phyloP scores from a whole-genome alignment of 2,113 vertebrate genomes.

The Plestiodon gilberti region DNA sequence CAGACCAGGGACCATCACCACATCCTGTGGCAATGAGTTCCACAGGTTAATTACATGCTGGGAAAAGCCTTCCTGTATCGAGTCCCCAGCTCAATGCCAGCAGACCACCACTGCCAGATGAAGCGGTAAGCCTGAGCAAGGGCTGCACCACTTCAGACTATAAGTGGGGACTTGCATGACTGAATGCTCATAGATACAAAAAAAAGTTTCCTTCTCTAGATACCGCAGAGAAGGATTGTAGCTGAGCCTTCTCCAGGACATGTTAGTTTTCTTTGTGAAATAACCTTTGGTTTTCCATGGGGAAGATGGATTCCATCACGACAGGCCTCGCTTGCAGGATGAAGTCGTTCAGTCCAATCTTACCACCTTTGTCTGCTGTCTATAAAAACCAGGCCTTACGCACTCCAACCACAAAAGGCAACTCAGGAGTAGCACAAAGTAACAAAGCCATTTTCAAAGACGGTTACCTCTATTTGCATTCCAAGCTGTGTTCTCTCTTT shows the following conservation, averaged over 20 bases:
- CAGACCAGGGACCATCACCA: too few relatives aligned
- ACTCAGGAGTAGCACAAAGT: neutral
- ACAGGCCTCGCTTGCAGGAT: neutral
- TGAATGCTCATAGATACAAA: neutral
- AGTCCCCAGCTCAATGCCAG: too few relatives aligned
- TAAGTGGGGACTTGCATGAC: neutral
- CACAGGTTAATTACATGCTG: too few relatives aligned
- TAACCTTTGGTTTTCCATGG: neutral
- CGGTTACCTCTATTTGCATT: conserved; percentile 83
- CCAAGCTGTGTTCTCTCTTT: conserved; percentile 83
- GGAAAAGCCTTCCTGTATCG: too few relatives aligned
- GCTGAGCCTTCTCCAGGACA: neutral
- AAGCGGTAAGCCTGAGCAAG: neutral
- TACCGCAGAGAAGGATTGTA: neutral
- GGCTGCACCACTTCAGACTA: neutral
- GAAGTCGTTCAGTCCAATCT: neutral
- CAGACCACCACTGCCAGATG: too few relatives aligned
- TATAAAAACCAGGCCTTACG: neutral
- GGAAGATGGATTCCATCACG: neutral
- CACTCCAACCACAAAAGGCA: neutral
- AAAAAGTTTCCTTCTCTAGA: neutral
- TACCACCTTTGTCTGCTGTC: neutral
- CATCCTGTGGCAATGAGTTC: too few relatives aligned
- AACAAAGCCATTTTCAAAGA: conserved; percentile 12
- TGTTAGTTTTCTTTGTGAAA: neutral